Percentiles rank a stretch among this genome's conserved stretches.
Evolutionary conservation across 2,797 vertebrate genomes (phyloP).

Genomic region (Sebastes kiyomatsui): DNA sequence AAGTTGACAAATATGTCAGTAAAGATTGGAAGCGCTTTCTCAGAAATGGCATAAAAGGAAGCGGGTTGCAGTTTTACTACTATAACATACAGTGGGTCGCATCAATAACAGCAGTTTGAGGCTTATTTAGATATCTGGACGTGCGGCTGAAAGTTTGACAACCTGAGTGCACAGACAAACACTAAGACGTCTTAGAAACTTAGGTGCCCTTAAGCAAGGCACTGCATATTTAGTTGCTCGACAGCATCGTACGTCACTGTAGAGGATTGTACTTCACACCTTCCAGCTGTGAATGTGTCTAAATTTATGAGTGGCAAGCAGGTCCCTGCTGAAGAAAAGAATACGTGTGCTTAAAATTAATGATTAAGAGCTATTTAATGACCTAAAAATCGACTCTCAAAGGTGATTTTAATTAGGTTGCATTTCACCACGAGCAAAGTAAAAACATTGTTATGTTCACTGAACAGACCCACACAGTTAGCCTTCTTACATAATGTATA

Average conservation of each 20-base stretch:
- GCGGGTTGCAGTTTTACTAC: not conserved
- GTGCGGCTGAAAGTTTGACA: not conserved
- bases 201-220: not conserved
- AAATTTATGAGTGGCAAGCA: not conserved
- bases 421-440: not conserved
- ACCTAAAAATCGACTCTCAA: not conserved
- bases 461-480: not conserved
- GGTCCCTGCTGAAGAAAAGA: not conserved
- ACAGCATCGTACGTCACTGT: not conserved
- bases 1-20: conserved; percentile 40
- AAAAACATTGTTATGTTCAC: not conserved
- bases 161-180: not conserved
- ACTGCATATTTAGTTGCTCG: not conserved
- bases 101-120: not conserved
- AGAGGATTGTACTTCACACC: not conserved
- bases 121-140: not conserved
- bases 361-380: not conserved
- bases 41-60: not conserved
- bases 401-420: not conserved
- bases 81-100: not conserved
- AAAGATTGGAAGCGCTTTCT: conserved; percentile 11
- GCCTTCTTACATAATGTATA: not conserved
- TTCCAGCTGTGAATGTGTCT: not conserved
- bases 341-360: not conserved
- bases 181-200: not conserved